Conservation (phyloP, 2,888 invertebrate species). For the Pyrrhia umbra region DNA sequence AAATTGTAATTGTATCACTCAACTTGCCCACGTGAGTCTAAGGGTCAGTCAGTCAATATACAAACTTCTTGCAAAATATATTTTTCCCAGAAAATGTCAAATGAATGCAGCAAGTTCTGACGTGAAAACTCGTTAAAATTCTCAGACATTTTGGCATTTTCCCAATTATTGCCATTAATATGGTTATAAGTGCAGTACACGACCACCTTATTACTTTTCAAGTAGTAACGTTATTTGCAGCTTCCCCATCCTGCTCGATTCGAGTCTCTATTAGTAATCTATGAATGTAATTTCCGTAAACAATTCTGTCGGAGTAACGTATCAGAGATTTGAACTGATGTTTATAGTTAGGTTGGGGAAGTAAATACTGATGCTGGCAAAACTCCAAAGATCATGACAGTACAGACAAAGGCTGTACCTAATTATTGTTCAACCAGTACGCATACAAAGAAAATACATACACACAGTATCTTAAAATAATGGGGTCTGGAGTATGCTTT, state of each 20-base stretch:
- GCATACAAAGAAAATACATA: conserved; percentile 43
- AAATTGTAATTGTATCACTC: conserved; percentile 12
- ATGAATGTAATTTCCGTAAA: conserved; percentile 62
- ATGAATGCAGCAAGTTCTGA: conserved; percentile 49
- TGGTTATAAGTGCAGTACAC: conserved; percentile 50
- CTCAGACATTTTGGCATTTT: conserved; percentile 74
- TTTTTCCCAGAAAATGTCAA: conserved; percentile 44
- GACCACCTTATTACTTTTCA: conserved; percentile 46
- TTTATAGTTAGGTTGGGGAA: conserved; percentile 31
- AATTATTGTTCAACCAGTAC: conserved; percentile 46
- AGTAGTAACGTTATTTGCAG: conserved; percentile 45
- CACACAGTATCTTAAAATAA: conserved; percentile 43
- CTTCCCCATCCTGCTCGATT: conserved; percentile 41
- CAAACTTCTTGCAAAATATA: conserved; percentile 29
- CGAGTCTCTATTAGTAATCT: conserved; percentile 55
- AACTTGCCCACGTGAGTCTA: conserved; percentile 4
- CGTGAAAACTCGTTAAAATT: conserved; percentile 69
- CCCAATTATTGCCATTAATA: conserved; percentile 69
- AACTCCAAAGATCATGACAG: conserved; percentile 52
- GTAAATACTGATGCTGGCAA: conserved; percentile 58
- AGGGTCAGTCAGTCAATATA: conserved; percentile 16
- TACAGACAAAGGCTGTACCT: conserved; percentile 57
- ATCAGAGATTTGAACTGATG: conserved; percentile 38
- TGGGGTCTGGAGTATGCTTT: conserved; percentile 19
- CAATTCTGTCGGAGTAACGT: conserved; percentile 43